These are phyloP conservation scores for Drosophila gaucha DNA, from an alignment of 2,888 invertebrate genomes.

Conservation along the genomic window DNA sequence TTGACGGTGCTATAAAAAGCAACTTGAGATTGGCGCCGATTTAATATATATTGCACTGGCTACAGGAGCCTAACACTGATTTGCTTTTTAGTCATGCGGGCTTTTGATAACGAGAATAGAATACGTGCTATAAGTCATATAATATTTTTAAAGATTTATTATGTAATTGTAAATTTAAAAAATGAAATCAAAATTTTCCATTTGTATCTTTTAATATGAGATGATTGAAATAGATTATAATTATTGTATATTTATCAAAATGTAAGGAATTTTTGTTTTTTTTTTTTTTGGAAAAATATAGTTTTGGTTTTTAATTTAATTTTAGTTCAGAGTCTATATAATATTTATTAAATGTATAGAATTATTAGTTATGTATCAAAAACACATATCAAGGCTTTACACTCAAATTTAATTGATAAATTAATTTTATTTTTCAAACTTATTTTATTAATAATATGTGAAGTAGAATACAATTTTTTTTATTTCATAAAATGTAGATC, in stretches of 20 bases:
- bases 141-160: neutral
- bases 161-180: constrained; percentile 2
- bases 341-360: too few species aligned
- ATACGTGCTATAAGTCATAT: neutral
- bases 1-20: neutral
- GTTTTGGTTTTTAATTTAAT: too few species aligned
- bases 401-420: too few species aligned
- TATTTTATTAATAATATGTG: too few species aligned
- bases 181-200: neutral
- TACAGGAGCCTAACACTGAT: neutral
- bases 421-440: too few species aligned
- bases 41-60: neutral
- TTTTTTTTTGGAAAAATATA: too few species aligned
- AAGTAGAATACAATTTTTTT: too few species aligned
- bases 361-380: too few species aligned
- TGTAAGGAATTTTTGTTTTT: too few species aligned
- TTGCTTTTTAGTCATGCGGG: neutral
- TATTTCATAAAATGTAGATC: too few species aligned
- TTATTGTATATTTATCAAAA: neutral
- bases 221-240: neutral
- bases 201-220: neutral
- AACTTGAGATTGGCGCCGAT: neutral
- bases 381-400: too few species aligned
- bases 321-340: too few species aligned
- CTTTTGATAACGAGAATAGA: neutral